A percentile compares a stretch with the other conserved stretches of the same genome.
Evolutionary conservation across 2,797 vertebrate genomes (phyloP).

Genomic region (Jordanella pulchra): DNA sequence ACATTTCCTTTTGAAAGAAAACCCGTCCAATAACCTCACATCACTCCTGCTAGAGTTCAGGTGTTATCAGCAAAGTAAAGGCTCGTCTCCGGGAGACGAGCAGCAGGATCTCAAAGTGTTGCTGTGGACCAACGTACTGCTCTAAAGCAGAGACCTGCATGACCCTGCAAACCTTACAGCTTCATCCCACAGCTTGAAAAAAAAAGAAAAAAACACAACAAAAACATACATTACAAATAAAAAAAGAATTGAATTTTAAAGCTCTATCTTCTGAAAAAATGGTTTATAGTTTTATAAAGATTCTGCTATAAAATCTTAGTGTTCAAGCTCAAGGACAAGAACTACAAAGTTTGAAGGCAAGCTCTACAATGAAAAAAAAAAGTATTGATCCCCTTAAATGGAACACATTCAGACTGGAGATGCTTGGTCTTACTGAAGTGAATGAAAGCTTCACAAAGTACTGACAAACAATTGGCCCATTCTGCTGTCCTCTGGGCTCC

Average conservation of each 20-base stretch:
- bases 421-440: conserved; percentile 67
- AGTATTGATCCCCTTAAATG: conserved; percentile 69
- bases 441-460: conserved; percentile 50
- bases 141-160: conserved; percentile 19
- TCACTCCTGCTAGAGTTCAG: conserved; percentile 46
- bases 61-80: conserved; percentile 45
- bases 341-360: conserved; percentile 44
- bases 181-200: conserved; percentile 25
- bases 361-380: conserved; percentile 32
- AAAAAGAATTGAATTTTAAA: conserved; percentile 49
- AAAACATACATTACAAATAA: neutral
- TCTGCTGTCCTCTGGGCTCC: conserved; percentile 43
- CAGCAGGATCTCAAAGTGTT: conserved; percentile 44
- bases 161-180: conserved; percentile 22
- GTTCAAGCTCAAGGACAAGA: conserved; percentile 41
- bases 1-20: conserved; percentile 8
- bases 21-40: conserved; percentile 29
- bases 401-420: conserved; percentile 55
- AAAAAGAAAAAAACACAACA: conserved; percentile 5
- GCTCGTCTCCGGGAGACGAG: conserved; percentile 32
- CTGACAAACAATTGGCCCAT: conserved; percentile 17
- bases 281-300: conserved; percentile 37
- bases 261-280: conserved; percentile 27
- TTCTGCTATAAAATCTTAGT: conserved; percentile 41
- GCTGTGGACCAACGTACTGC: conserved; percentile 26